Conservation (phyloP, 2,888 invertebrate genomes). For the Sphaerophoria rueppellii region DNA sequence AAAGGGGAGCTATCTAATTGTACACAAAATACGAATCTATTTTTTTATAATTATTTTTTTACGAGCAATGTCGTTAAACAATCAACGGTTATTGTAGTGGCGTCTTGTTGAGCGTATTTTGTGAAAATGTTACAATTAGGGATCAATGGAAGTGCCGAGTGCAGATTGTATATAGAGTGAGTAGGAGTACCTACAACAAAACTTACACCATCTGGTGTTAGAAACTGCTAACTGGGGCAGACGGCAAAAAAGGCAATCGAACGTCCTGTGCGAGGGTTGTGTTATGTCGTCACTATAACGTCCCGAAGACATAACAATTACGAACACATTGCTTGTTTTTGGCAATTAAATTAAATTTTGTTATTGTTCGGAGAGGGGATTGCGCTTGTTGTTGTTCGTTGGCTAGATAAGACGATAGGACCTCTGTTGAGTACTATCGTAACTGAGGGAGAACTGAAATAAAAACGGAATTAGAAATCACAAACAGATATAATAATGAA, state of each 20-base stretch:
- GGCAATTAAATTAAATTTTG: conserved; percentile 72
- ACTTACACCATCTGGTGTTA: conserved; percentile 63
- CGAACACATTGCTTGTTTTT: conserved; percentile 66
- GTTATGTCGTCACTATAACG: conserved; percentile 37
- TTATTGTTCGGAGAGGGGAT: conserved; percentile 60
- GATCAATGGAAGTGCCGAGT: conserved; percentile 37
- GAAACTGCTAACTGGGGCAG: neutral
- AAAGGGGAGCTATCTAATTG: conserved; percentile 4
- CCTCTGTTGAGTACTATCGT: too few relatives aligned
- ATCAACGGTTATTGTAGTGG: conserved; percentile 73
- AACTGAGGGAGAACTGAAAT: too few relatives aligned
- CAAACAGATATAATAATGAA: too few relatives aligned
- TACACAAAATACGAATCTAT: conserved; percentile 41
- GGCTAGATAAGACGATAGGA: too few relatives aligned
- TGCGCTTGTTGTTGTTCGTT: conserved; percentile 34
- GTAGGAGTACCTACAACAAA: conserved; percentile 16
- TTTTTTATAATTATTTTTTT: conserved; percentile 56
- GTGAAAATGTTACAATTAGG: conserved; percentile 49
- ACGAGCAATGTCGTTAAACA: conserved; percentile 70
- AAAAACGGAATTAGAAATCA: too few relatives aligned
- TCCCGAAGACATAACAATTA: conserved; percentile 62
- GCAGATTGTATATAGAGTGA: neutral
- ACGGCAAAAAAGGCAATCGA: too few relatives aligned
- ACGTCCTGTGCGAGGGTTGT: conserved; percentile 36
- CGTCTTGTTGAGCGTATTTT: conserved; percentile 60